Evolutionary conservation across 2,888 invertebrate genomes (phyloP).

Genomic region (Yponomeuta cagnagella): DNA sequence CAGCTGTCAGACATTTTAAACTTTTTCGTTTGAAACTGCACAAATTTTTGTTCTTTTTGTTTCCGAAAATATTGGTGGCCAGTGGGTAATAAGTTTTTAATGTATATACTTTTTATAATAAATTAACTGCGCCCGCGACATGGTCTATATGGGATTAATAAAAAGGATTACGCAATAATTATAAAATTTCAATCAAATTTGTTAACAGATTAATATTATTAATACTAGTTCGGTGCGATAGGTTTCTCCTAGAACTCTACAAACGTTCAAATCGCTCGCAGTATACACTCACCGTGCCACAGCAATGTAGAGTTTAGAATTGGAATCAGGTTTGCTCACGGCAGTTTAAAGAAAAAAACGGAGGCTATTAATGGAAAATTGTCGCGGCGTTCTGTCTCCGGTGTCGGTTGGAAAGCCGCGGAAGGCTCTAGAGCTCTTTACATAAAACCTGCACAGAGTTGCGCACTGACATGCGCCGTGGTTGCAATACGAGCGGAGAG

Average conservation of each 20-base stretch:
- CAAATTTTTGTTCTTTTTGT: not conserved
- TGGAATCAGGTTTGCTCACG: not conserved
- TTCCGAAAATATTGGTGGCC: not conserved
- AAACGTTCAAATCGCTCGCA: too few relatives aligned
- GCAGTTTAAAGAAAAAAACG: not conserved
- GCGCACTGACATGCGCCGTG: not conserved
- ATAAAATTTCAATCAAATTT: too few relatives aligned
- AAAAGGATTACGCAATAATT: too few relatives aligned
- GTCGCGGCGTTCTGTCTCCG: slow-evolving; percentile 21
- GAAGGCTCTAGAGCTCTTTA: slow-evolving; percentile 4
- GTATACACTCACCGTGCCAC: too few relatives aligned
- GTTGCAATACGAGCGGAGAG: not conserved
- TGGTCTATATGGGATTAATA: too few relatives aligned
- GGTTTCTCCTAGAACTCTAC: too few relatives aligned
- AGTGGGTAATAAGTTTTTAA: not conserved
- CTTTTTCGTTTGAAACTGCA: not conserved
- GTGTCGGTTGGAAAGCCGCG: slow-evolving; percentile 6
- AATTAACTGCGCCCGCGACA: too few relatives aligned
- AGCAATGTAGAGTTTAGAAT: not conserved
- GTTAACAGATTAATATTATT: too few relatives aligned
- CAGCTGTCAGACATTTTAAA: too few relatives aligned
- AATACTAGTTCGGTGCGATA: too few relatives aligned
- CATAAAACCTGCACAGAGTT: slow-evolving; percentile 2
- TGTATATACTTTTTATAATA: too few relatives aligned
- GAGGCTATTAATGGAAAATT: slow-evolving; percentile 38